Percentiles rank a stretch among this genome's conserved stretches.
phyloP scores from a whole-genome alignment of 2,888 invertebrate genomes.

The Dexiosoma caninum region DNA sequence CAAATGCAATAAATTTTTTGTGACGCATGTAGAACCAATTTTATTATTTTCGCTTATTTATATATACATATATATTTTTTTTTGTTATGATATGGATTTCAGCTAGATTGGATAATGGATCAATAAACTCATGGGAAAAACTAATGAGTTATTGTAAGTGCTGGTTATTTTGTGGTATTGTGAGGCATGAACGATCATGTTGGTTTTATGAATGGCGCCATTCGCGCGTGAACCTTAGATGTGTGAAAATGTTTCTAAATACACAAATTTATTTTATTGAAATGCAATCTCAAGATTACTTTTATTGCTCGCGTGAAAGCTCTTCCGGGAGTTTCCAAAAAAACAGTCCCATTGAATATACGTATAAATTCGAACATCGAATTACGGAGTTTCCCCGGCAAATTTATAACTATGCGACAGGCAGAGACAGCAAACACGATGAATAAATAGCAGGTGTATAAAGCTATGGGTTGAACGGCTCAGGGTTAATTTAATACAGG shows the following conservation, averaged over 20 bases:
- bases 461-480: too few relatives aligned
- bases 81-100: slow-evolving; percentile 30
- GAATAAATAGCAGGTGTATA: too few relatives aligned
- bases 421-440: too few relatives aligned
- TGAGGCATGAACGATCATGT: slow-evolving; percentile 5
- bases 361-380: too few relatives aligned
- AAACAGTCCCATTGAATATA: too few relatives aligned
- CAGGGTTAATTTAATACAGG: too few relatives aligned
- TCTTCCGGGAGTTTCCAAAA: too few relatives aligned
- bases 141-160: slow-evolving; percentile 47
- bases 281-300: too few relatives aligned
- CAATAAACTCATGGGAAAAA: slow-evolving; percentile 58
- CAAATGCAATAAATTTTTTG: slow-evolving; percentile 59
- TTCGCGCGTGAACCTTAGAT: slow-evolving; percentile 1
- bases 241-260: slow-evolving; percentile 1
- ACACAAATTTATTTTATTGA: background rate
- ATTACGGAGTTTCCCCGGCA: too few relatives aligned
- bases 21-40: slow-evolving; percentile 59
- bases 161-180: background rate
- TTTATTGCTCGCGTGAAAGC: too few relatives aligned
- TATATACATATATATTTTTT: too few relatives aligned
- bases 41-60: background rate
- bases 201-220: slow-evolving; percentile 7
- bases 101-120: slow-evolving; percentile 51
- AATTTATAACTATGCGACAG: too few relatives aligned